Evolutionary conservation across 2,888 invertebrate genomes (phyloP).

Genomic region (Erpobdella octoculata): DNA sequence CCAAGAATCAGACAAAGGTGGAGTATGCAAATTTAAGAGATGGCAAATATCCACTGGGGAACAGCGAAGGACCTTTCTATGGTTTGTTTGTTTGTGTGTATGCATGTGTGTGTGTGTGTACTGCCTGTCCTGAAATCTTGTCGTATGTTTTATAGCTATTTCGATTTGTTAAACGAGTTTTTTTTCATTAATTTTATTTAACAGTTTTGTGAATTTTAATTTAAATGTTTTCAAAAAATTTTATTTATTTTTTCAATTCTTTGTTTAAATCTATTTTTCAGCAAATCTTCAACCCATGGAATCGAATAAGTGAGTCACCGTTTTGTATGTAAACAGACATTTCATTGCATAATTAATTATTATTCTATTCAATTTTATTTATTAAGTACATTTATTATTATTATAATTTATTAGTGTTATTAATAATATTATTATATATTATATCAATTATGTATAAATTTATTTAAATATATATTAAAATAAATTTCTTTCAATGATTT

Average conservation of each 20-base stretch:
- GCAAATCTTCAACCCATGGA: not conserved
- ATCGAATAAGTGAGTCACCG: no score
- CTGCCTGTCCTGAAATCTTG: not conserved
- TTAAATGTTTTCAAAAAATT: not conserved
- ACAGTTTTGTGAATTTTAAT: not conserved
- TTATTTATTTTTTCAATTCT: not conserved
- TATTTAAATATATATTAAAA: not conserved
- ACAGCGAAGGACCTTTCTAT: not conserved
- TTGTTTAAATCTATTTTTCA: not conserved
- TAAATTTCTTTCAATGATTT: not conserved
- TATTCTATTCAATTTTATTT: no score
- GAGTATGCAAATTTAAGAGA: slow-evolving; percentile 10
- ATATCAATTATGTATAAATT: not conserved
- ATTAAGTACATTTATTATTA: no score
- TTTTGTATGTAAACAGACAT: no score
- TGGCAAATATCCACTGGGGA: not conserved
- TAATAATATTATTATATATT: not conserved
- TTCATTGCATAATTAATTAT: no score
- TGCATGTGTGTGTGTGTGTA: not conserved
- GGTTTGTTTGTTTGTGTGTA: not conserved
- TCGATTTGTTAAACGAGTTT: not conserved
- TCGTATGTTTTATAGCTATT: not conserved
- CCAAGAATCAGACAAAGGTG: not conserved
- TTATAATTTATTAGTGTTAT: not conserved
- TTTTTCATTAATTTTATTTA: no score